Base-by-base conservation (phyloP, 2,797 vertebrate species). In the Hapalemur alaotrensis region DNA sequence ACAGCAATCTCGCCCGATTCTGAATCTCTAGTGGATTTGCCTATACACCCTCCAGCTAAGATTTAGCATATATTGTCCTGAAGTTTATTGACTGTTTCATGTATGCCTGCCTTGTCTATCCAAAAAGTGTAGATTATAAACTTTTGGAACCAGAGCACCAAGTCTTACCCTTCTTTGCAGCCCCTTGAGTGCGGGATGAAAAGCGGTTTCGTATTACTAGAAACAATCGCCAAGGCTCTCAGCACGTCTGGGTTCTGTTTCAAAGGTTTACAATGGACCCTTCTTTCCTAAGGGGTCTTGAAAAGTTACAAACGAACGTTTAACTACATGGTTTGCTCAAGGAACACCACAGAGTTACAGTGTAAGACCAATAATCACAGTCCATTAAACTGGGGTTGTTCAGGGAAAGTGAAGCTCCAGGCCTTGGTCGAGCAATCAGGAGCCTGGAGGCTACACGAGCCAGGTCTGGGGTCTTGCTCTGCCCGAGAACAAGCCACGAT, bases 261-360 rank as follows among this genome's bases (percentile, higher is more conserved):
- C 96, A 81, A 95, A 95, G 91, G 92, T 78, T 98, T 98, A 98
- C 98, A 98, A 98, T 98, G 94, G 96, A 85, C 88, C 97, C 97
- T 98, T 96, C 98, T 98, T 98, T 98, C 95, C 92, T 73, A 76
- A 78, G 83, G 93, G 95, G 96, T 96, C 95, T 97, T 96, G 96
- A 96, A 98, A 97, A 95, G 96, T 98, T 98, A 98, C 91, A 93
- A 98, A 98, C 94, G 96, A 98, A 98, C 98, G 98, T 98, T 98
- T 98, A 98, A 98, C 98, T 98, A 93, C 98, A 76, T 28, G n/a
- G n/a, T 96, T 89, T 97, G 95, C 88, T 96, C 76, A 7, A 98
- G 98, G 98, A 98, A 97, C 78, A 97, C 97, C 91, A 91, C 25
- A 4, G 75, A 95, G 96, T 97, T 85, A 89, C 92, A 75, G 20